Evolutionary conservation across 2,797 vertebrate species (phyloP), one percentile per base, ranked within the genome.

Genomic region (Linurgus olivaceus): DNA sequence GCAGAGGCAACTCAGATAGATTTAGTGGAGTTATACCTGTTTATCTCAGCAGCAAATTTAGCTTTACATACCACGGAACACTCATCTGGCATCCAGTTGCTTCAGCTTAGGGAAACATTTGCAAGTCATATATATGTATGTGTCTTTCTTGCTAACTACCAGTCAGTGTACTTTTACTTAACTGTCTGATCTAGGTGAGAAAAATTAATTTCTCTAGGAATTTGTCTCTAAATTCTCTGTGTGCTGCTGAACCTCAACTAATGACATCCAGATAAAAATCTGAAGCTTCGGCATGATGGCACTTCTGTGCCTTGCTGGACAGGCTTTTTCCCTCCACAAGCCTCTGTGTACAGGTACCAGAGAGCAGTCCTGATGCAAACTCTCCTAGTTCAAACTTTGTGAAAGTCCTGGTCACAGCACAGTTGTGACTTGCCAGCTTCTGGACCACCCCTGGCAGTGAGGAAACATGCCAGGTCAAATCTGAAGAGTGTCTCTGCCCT

Each of bases 31-130:
- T 62, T 88, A 29, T 84, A 73, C 61, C 59, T 75, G 80, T 91
- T 94, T 90, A 85, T 93, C 47, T 92, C 71, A 71, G 76, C 81
- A 82, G 59, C 71, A 90, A 85, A 91, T 90, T 79, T 79, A 84
- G 71, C 79, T 88, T 91, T 84, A 72, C 48, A 29, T 93, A 55
- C n/a, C 45, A 55, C 29, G 44, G 38, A 82, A 86, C 59, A 52
- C 66, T 91, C 57, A 76, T 52, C 74, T 82, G 47, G 79, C 48
- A 58, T 51, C 55, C 61, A 47, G 33, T 88, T 92, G 14, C 52
- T 91, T 81, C 67, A 87, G n/a, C 63, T 68, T 75, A 38, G 47
- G 45, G 81, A 85, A 73, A 75, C 70, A 80, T 81, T 79, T 87
- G 57, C 67, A 79, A 77, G 55, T 86, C 45, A 57, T 86, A 50